Percentiles rank a stretch among this genome's conserved stretches.
These are phyloP conservation scores for Calonectris borealis DNA, from an alignment of 2,113 vertebrate species.

Conservation along the genomic window DNA sequence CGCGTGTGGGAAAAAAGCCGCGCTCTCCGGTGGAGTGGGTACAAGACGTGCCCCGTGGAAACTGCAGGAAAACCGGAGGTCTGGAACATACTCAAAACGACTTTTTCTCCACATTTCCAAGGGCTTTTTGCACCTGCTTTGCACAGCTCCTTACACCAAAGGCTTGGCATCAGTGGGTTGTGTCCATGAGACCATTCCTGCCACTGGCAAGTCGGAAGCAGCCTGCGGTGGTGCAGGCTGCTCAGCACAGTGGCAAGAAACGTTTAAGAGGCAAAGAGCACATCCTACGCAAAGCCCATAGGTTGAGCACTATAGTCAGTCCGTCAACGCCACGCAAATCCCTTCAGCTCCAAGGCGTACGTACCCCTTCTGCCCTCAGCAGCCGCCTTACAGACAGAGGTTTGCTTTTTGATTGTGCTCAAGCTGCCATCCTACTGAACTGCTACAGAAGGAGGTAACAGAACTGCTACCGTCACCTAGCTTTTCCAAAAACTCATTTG, in stretches of 20 bases:
- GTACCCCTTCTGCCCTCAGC: background rate
- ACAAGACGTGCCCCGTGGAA: accelerated
- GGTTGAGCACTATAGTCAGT: no score
- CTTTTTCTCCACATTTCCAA: background rate
- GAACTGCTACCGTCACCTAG: background rate
- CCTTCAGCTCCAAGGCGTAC: background rate
- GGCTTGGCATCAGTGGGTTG: accelerated
- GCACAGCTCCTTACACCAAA: accelerated
- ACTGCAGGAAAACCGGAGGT: background rate
- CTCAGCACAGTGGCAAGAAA: accelerated
- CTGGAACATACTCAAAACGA: background rate
- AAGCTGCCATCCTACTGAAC: background rate
- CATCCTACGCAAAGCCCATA: background rate
- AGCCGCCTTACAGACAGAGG: background rate
- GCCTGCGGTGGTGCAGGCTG: accelerated
- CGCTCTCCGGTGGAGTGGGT: no score
- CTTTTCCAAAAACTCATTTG: background rate
- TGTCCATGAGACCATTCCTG: background rate
- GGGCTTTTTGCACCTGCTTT: background rate
- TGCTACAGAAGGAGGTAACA: background rate
- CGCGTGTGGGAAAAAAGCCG: accelerated
- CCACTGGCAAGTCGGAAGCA: background rate
- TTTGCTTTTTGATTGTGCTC: background rate
- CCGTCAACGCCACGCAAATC: background rate
- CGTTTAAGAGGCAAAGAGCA: background rate